Evolutionary conservation across 2,113 vertebrate species (phyloP).

Genomic region (Corynorhinus townsendii): DNA sequence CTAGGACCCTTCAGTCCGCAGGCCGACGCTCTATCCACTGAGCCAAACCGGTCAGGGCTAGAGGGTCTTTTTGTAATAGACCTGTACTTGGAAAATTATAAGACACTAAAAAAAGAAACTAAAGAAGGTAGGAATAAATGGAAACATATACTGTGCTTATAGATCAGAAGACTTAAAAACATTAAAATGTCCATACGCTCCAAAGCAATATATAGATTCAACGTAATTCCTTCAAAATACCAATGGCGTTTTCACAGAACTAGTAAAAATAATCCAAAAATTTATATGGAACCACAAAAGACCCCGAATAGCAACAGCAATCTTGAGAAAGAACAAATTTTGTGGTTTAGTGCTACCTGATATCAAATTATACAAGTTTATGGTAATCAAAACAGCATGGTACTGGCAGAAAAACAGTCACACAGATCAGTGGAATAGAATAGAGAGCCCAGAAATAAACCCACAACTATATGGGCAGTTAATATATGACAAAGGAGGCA

Average conservation of each 20-base stretch:
- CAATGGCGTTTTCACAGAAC: background rate
- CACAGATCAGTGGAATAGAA: background rate
- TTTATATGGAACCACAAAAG: background rate
- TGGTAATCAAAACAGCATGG: background rate
- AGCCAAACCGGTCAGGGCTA: too few species aligned
- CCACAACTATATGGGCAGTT: background rate
- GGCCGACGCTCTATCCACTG: too few species aligned
- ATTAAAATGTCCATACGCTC: background rate
- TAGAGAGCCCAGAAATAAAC: background rate
- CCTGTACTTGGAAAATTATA: background rate
- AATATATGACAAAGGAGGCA: background rate
- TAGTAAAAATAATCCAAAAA: background rate
- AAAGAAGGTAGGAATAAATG: background rate
- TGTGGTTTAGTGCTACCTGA: background rate
- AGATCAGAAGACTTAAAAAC: background rate
- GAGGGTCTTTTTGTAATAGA: background rate
- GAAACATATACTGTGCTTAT: background rate
- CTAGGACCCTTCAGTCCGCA: too few species aligned
- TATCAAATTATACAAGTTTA: background rate
- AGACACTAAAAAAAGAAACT: background rate
- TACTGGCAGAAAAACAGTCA: background rate
- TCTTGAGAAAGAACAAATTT: background rate
- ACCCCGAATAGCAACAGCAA: background rate
- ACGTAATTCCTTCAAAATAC: background rate
- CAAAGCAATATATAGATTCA: background rate